phyloP scores from a whole-genome alignment of 2,113 vertebrate species.

The Aegypius monachus region DNA sequence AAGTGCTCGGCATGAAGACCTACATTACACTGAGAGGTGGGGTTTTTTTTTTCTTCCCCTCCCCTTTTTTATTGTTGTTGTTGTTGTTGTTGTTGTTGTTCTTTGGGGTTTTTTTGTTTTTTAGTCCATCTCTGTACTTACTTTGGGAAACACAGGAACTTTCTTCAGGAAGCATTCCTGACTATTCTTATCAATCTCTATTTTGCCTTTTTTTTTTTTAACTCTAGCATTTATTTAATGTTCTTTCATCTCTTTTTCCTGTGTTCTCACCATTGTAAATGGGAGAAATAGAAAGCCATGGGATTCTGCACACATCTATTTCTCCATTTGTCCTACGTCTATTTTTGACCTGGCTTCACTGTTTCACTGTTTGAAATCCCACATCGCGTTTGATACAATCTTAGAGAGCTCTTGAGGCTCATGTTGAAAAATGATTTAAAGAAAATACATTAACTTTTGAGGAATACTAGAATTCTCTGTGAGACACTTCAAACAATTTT shows the following conservation, averaged over 20 bases:
- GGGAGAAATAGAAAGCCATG: background rate
- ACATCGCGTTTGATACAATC: background rate
- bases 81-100: background rate
- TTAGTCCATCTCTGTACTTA: background rate
- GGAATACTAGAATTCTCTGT: background rate
- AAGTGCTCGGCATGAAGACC: background rate
- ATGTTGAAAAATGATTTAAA: background rate
- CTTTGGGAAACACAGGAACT: background rate
- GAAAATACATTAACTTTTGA: slow-evolving; percentile 11
- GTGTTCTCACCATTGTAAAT: background rate
- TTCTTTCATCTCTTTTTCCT: background rate
- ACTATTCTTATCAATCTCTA: background rate
- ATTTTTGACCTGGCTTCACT: background rate
- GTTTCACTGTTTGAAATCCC: background rate
- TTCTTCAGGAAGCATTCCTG: background rate
- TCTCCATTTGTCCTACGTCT: background rate
- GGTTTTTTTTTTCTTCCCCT: background rate
- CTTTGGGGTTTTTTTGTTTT: background rate
- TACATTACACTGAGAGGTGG: background rate
- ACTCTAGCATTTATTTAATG: background rate
- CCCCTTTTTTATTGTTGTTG: too few relatives aligned
- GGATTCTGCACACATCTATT: background rate
- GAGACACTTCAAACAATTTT: background rate
- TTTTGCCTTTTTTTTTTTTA: background rate
- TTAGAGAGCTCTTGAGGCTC: background rate